phyloP scores from a whole-genome alignment of 2,888 invertebrate species.

The Lordiphosa fenestrarum region DNA sequence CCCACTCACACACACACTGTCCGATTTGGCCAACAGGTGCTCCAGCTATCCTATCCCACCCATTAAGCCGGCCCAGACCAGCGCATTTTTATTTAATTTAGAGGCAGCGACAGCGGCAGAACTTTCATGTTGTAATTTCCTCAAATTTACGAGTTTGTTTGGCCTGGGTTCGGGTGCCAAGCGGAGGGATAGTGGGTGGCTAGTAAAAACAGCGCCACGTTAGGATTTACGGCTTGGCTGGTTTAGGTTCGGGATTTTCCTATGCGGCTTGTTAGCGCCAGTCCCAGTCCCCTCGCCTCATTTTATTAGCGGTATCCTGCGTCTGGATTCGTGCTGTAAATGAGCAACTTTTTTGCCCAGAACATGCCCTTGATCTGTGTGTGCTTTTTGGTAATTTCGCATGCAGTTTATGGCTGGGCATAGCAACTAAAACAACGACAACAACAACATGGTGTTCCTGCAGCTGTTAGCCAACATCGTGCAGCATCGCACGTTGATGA shows the following conservation, averaged over 20 bases:
- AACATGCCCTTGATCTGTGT: conserved; percentile 28
- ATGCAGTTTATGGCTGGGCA: conserved; percentile 67
- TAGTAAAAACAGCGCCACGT: conserved; percentile 38
- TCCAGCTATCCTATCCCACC: conserved; percentile 19
- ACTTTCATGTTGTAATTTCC: conserved; percentile 72
- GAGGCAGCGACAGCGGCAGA: conserved; percentile 38
- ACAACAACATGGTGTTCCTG: conserved; percentile 32
- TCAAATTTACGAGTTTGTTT: conserved; percentile 67
- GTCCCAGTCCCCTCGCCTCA: conserved; percentile 30
- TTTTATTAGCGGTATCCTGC: conserved; percentile 49
- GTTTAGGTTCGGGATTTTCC: conserved; percentile 28
- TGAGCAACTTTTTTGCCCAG: conserved; percentile 59
- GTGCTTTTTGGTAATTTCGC: conserved; percentile 66
- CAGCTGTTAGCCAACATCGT: conserved; percentile 50
- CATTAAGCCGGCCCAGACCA: conserved; percentile 7
- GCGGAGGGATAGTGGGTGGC: conserved; percentile 3
- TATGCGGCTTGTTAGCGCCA: conserved; percentile 15
- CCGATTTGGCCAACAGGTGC: conserved; percentile 59
- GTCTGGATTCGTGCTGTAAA: conserved; percentile 39
- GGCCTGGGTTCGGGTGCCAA: conserved; percentile 29
- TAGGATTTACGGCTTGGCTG: conserved; percentile 61
- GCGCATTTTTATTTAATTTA: conserved; percentile 68
- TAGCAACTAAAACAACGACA: conserved; percentile 29
- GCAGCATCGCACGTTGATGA: conserved; percentile 31
- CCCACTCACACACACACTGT: conserved; percentile 10